Conservation (phyloP, 2,888 invertebrate genomes). For the Yponomeuta plumbellus region DNA sequence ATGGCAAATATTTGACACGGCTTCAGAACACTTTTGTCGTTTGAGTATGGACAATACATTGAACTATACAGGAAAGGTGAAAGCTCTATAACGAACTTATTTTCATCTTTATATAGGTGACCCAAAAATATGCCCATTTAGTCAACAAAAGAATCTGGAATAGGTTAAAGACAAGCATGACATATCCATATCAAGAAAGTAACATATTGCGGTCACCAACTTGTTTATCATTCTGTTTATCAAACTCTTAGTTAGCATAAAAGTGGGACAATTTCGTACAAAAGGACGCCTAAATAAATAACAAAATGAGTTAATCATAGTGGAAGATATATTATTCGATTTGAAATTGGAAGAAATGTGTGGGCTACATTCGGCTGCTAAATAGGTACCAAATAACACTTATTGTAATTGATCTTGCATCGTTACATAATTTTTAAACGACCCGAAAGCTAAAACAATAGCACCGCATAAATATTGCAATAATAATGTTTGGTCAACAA, state of each 20-base stretch:
- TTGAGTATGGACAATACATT: no score
- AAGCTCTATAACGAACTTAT: neutral
- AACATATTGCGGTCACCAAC: neutral
- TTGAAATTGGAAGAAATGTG: neutral
- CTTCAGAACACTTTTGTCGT: no score
- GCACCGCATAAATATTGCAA: no score
- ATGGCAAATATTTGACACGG: no score
- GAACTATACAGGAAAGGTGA: neutral
- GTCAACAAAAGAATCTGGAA: neutral
- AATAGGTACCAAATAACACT: neutral
- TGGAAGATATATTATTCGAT: neutral
- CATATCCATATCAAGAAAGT: slow-evolving; percentile 6
- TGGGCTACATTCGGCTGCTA: neutral
- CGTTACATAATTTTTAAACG: neutral
- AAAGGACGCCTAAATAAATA: no score
- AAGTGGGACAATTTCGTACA: neutral
- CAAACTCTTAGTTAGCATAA: neutral
- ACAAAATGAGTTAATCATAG: no score
- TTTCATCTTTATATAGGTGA: neutral
- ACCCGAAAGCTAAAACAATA: no score
- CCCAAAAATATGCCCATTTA: no score
- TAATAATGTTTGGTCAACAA: no score
- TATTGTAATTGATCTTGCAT: neutral
- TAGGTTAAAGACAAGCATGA: slow-evolving; percentile 10
- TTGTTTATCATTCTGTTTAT: slow-evolving; percentile 3